Conservation (phyloP, 2,888 invertebrate species). For the Eilema sororculum region DNA sequence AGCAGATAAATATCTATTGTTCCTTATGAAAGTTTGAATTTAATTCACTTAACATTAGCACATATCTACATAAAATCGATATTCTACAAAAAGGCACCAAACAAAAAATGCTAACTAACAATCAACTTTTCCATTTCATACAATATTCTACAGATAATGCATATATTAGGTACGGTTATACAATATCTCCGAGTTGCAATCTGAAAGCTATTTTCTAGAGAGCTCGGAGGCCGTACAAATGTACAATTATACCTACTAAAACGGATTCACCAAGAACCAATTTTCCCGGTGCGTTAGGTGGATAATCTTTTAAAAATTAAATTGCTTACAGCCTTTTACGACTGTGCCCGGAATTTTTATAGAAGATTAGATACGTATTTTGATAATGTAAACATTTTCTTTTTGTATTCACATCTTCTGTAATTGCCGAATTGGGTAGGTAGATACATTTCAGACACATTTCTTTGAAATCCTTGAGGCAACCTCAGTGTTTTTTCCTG, state of each 20-base stretch:
- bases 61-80: not conserved
- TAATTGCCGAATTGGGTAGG: conserved; percentile 25
- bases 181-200: conserved; percentile 43
- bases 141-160: not conserved
- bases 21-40: not conserved
- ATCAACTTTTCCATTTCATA: not conserved
- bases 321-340: conserved; percentile 40
- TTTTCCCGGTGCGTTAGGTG: conserved; percentile 50
- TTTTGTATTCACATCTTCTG: conserved; percentile 34
- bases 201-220: conserved; percentile 47
- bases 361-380: conserved; percentile 33
- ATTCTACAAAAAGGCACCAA: not conserved
- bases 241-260: conserved; percentile 43
- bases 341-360: conserved; percentile 22
- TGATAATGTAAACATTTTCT: conserved; percentile 42
- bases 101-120: not conserved
- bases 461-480: not conserved
- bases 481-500: not conserved
- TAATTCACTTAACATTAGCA: not conserved
- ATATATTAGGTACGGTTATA: conserved; percentile 32
- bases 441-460: conserved; percentile 13
- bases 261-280: conserved; percentile 51
- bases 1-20: too few relatives aligned
- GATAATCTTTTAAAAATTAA: conserved; percentile 60
- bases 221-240: conserved; percentile 45